Conservation (phyloP, 2,888 invertebrate species). For the Stictocephala bisonia region DNA sequence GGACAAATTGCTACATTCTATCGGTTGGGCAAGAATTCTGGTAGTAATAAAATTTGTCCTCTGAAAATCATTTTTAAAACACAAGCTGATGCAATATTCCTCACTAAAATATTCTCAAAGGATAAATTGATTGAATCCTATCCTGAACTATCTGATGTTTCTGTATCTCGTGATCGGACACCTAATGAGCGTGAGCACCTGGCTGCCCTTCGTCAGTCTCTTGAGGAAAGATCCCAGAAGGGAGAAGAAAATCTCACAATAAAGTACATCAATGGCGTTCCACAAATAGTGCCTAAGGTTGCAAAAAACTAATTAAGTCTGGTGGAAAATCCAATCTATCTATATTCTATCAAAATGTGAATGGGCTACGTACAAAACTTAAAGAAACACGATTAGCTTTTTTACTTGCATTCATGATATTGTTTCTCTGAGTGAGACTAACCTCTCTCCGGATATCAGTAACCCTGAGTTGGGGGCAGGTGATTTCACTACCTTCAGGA, state of each 20-base stretch:
- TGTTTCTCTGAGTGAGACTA: not conserved
- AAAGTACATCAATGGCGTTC: conserved; percentile 18
- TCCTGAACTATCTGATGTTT: conserved; percentile 8
- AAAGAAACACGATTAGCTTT: not conserved
- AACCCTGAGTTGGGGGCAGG: conserved; percentile 1
- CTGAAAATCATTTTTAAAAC: conserved; percentile 3
- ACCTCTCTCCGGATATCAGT: conserved; percentile 8
- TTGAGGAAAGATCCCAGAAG: not conserved
- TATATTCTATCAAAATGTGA: conserved; percentile 22
- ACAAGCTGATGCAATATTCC: not conserved
- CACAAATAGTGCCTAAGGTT: conserved; percentile 12
- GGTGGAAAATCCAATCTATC: conserved; percentile 9
- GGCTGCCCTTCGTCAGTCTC: not conserved
- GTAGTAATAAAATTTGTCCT: not conserved
- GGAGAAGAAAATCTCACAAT: conserved; percentile 27
- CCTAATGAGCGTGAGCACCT: not conserved
- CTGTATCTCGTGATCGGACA: not conserved
- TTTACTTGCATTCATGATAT: not conserved
- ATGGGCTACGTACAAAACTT: not conserved
- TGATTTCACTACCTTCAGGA: not conserved
- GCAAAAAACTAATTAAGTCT: conserved; percentile 5
- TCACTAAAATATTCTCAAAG: not conserved
- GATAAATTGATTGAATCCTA: not conserved
- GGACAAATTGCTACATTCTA: not conserved
- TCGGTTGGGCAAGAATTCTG: not conserved